phyloP scores from a whole-genome alignment of 2,888 invertebrate species.

The Trissonchulus latispiculum region DNA sequence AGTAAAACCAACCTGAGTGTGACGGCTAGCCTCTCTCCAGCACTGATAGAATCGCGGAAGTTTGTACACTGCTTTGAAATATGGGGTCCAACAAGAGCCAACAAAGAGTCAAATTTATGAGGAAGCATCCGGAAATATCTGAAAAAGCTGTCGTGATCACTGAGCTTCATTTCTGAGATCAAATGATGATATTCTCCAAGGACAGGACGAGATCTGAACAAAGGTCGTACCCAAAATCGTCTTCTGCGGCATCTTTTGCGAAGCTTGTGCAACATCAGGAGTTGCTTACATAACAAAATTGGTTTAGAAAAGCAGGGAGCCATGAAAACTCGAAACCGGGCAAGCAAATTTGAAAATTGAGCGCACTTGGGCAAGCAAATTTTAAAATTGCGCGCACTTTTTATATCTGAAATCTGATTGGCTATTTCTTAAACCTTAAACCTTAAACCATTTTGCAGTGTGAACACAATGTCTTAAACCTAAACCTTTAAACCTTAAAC shows the following conservation, averaged over 20 bases:
- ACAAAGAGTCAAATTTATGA: background rate
- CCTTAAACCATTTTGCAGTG: no score
- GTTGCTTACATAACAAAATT: no score
- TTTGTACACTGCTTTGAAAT: background rate
- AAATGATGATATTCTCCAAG: background rate
- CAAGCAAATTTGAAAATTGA: no score
- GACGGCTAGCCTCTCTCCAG: background rate
- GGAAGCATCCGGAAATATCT: background rate
- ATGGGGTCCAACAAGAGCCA: background rate
- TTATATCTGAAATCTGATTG: no score
- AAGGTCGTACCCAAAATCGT: background rate
- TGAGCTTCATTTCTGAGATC: background rate
- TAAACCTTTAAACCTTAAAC: no score
- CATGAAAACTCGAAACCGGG: no score
- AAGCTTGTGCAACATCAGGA: no score
- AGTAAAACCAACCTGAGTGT: background rate
- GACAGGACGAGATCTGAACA: background rate
- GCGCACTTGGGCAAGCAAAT: no score
- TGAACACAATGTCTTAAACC: no score
- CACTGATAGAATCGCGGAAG: background rate
- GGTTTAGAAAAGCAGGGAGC: no score
- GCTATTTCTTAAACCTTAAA: no score
- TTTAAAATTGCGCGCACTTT: no score
- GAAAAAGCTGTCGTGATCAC: background rate
- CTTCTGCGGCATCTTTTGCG: background rate